Evolutionary conservation across 2,797 vertebrate genomes (phyloP).

Genomic region (Cercopithecus hamlyni): DNA sequence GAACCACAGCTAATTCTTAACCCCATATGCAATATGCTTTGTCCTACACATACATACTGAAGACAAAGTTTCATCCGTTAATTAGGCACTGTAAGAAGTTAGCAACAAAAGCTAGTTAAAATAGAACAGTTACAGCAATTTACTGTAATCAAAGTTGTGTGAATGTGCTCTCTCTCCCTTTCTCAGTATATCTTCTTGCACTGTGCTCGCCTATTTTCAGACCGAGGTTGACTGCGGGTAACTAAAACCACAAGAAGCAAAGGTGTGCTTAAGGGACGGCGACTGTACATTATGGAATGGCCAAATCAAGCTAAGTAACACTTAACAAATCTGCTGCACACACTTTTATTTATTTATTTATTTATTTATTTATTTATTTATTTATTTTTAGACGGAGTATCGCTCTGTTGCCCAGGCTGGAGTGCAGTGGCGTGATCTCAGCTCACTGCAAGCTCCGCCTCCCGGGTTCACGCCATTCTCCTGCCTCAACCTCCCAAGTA

Average conservation of each 20-base stretch:
- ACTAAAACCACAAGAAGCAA: not conserved
- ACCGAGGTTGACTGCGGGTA: not conserved
- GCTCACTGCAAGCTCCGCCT: too few species aligned
- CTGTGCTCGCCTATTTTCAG: not conserved
- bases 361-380: too few species aligned
- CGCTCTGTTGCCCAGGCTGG: too few species aligned
- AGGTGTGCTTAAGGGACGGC: not conserved
- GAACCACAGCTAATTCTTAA: not conserved
- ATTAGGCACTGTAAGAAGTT: not conserved
- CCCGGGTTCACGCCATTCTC: too few species aligned
- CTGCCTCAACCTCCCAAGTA: too few species aligned
- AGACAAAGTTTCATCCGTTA: not conserved
- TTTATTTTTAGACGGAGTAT: too few species aligned
- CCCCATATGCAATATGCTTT: not conserved
- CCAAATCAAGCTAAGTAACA: not conserved
- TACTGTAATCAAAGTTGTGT: not conserved
- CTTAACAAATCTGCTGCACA: not conserved
- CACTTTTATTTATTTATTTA: not conserved
- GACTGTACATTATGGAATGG: not conserved
- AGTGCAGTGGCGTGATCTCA: too few species aligned
- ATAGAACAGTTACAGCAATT: not conserved
- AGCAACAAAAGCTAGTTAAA: not conserved
- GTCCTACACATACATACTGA: not conserved
- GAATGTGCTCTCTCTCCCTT: not conserved
- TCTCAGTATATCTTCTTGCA: not conserved